Conservation (phyloP, 1,140 invertebrate genomes). For the Rhagoletis pomonella region DNA sequence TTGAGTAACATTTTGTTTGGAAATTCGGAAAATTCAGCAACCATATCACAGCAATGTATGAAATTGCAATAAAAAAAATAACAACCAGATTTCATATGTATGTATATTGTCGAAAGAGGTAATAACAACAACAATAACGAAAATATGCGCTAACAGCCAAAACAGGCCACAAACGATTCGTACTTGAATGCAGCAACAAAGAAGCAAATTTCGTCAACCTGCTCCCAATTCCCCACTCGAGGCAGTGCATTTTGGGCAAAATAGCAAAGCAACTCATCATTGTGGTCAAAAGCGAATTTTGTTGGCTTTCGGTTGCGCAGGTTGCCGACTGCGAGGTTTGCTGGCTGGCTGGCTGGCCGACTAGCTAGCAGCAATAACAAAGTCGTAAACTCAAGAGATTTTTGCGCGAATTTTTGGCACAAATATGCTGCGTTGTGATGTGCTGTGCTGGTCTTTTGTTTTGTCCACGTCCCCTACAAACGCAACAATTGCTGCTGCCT, state of each 20-base stretch:
- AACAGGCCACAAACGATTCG: background rate
- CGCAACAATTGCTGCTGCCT: background rate
- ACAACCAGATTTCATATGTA: background rate
- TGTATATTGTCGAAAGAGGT: background rate
- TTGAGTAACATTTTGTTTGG: background rate
- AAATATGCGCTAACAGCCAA: background rate
- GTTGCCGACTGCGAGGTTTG: background rate
- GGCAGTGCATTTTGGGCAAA: background rate
- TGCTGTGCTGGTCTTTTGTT: background rate
- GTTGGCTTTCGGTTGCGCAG: background rate
- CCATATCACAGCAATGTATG: background rate
- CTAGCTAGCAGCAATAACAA: background rate
- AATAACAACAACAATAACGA: background rate
- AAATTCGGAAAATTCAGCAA: background rate
- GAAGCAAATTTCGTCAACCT: background rate
- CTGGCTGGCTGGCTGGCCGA: background rate
- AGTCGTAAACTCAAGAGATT: conserved; percentile 41
- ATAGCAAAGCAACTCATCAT: background rate
- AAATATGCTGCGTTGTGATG: background rate
- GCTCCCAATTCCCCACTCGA: background rate
- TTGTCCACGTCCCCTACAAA: background rate
- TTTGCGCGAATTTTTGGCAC: conserved; percentile 29
- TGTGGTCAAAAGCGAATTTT: background rate
- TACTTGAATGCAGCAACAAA: background rate
- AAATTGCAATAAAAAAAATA: background rate